Evolutionary conservation across 53 echinoderm and acorn worm genomes (phyloP).

Genomic region (Holothuria leucospilota): DNA sequence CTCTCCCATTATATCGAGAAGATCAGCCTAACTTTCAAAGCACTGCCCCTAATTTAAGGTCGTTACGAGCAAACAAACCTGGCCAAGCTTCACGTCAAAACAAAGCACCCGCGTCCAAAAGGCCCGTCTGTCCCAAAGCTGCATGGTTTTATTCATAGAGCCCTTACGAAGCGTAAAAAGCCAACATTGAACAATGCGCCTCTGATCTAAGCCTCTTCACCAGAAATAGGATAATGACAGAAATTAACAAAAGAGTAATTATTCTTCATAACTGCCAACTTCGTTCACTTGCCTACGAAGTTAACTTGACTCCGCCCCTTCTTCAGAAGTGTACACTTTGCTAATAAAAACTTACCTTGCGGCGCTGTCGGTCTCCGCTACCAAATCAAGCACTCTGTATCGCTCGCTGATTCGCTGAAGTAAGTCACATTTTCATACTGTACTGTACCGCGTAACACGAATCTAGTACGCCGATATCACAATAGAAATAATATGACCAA

Average conservation of each 20-base stretch:
- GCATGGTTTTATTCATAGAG: too few species aligned
- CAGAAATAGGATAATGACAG: neutral
- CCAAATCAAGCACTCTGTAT: too few species aligned
- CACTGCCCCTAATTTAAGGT: conserved; percentile 23
- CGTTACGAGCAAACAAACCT: conserved; percentile 21
- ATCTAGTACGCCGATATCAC: too few species aligned
- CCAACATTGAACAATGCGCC: conserved; percentile 27
- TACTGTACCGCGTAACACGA: too few species aligned
- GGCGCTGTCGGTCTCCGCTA: too few species aligned
- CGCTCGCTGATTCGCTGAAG: too few species aligned
- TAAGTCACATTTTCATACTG: too few species aligned
- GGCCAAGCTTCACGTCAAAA: conserved; percentile 22
- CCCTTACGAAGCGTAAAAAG: neutral
- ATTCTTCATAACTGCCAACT: conserved; percentile 4
- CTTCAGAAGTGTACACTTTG: too few species aligned
- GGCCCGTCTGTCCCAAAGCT: too few species aligned
- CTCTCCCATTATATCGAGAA: conserved; percentile 20
- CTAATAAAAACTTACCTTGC: too few species aligned
- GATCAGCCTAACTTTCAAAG: conserved; percentile 19
- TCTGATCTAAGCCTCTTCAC: conserved; percentile 14
- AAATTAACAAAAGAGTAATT: neutral
- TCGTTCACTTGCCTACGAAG: neutral
- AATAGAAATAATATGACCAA: too few species aligned
- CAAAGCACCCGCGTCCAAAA: neutral
- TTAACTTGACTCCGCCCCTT: too few species aligned